Evolutionary conservation across 2,113 vertebrate species (phyloP), one percentile per base, ranked within the genome.

Genomic region (Drymodes brunneopygia): DNA sequence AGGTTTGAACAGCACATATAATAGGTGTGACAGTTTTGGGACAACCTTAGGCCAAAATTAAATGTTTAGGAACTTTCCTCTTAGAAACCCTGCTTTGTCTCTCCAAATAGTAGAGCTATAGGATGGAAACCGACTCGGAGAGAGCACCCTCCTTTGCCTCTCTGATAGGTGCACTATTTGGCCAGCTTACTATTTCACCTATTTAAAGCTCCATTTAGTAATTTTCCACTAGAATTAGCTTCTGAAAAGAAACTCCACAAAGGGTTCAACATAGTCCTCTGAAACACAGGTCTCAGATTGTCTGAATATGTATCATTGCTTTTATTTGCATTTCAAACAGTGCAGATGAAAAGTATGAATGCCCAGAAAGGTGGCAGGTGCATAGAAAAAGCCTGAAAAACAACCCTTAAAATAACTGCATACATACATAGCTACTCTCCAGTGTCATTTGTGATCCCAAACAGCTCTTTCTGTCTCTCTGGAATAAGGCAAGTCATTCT

Each of bases 241-340:
- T 86, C 74, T 57, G 64, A 81, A 92, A 88, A 88, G 53, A 83
- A 94, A 74, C 28, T 72, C 35, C 47, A 42, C 45, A 36, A 86
- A 81, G 12, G 16, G 6, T 75, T 85, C 86, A 81, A n/a, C 50
- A 12, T 7, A 84, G 65, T 60, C 36, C 50, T 90, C 35, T 0
- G 1, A 88, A 93, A 86, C 44, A 58, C 74, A 70, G 38, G 28
- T 90, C 71, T 93, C 71, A 20, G 36, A 54, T 44, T 66, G 38
- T 44, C 75, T 90, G 94, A 92, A 90, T 92, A 88, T 66, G 71
- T 94, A 86, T 73, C 71, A 25, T 28, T 75, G 81, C 56, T 94
- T 93, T 92, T 90, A 94, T 95, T 93, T 95, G 71, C 94, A 92
- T 94, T 95, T 95, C 92, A 97, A 29, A 96, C 86, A 74, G 83